Base-by-base conservation (phyloP, 2,797 vertebrate genomes). In the Mionectes olivaceus region DNA sequence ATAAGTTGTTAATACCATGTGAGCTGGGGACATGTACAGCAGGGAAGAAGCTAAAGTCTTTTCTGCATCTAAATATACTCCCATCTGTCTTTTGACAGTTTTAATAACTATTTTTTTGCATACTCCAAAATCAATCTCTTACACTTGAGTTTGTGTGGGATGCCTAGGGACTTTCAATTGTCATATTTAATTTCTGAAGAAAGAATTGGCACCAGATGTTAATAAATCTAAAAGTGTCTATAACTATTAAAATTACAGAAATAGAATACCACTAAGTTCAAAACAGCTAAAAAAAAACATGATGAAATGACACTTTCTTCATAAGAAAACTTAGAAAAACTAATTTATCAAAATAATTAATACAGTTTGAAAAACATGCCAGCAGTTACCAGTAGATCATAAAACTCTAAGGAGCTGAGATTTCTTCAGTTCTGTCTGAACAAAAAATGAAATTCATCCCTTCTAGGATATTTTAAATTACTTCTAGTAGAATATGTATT, bases 161-260 rank as follows among this genome's bases (percentile, higher is more conserved):
- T 39, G 59, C 53, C 27, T 56, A 77, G 76, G 41, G 49, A 83
- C 59, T 86, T 90, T 78, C 37, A 86, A 46, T 71, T 83, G 76
- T 83, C 65, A 25, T 32, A 75, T 46, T 78, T 71, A 83, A 94
- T 94, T 96, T 93, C 82, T 74, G 37, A 90, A 94, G 50, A 76
- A 94, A 89, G 56, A 87, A 93, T 44, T 71, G 49, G 30, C 28
- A 69, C 3, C 22, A 86, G 28, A 64, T 88, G n/a, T 39, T 90
- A 86, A 91, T 81, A 93, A 75, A 88, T 78, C 68, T 88, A 13
- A 49, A 89, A 67, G 7, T 52, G 23, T 68, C 65, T 83, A 8
- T 63, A 82, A 64, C 16, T 74, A 56, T 50, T 39, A 55, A 88
- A 86, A 86, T 75, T 32, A 74, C 56, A 78, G n/a, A 94, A 87